Base-by-base conservation (phyloP, 2,797 vertebrate species). In the Bovichtus diacanthus region DNA sequence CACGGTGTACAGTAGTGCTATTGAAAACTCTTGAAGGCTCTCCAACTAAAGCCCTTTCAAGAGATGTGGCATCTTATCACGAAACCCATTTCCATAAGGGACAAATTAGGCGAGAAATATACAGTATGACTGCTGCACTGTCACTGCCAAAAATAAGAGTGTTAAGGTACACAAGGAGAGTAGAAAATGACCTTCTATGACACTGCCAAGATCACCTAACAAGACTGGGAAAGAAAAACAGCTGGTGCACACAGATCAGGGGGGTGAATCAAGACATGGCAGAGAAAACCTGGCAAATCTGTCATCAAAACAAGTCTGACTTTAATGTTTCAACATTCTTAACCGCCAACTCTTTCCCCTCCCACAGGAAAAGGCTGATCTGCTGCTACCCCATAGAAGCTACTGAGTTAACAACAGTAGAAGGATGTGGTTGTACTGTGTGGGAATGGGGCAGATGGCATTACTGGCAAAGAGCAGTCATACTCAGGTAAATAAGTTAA, bases 131-230 rank as follows among this genome's bases (percentile, higher is more conserved):
- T 66, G 44, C 64, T 54, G 46, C 31, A 58, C 53, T 38, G 70
- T 70, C 44, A 53, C 41, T 72, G 88, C 78, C 86, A 89, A 86
- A 63, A 84, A 76, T 87, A 83, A 83, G 74, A 83, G 67, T 2
- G 36, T 61, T 43, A 62, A 55, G 58, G 59, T 83, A 66, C 74
- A 76, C 50, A 44, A 49, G 41, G 51, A 59, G 74, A 47, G 59
- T 4, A 73, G 53, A 83, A 74, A 83, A 83, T 84, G 78, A 59
- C 62, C 76, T 79, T 83, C 55, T 84, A 15, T 80, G 80, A 84
- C 70, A 80, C 41, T 74, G 70, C 74, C 76, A 89, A 88, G 59
- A 84, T 83, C 80, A 60, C 68, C 60, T 47, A 76, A 86, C 39
- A 82, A 78, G 70, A 55, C 50, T 74, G 69, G 47, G 70, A 62